Base-by-base conservation (phyloP, 2,888 invertebrate species). In the Ommatoiulus sabulosus region DNA sequence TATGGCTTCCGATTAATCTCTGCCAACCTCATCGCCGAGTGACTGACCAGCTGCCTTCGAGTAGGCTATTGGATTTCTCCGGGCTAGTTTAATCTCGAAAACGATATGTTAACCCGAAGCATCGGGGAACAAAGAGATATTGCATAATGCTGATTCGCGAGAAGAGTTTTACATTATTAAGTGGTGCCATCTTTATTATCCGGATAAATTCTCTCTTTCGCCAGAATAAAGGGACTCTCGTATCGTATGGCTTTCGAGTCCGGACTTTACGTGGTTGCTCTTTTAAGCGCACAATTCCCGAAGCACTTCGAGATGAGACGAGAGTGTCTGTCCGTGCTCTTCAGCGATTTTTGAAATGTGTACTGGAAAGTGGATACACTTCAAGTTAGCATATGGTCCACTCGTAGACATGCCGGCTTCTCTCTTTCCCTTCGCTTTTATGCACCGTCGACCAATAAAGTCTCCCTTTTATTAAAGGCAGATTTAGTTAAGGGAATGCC, bases 331-430 rank as follows among this genome's bases (percentile, higher is more conserved):
- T 80, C 80, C 80, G 80, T 80, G 35, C 80, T 80, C 80, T 80
- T 80, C 80, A 80, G 80, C 80, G 80, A 80, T 80, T 80, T 35
- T 80, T 80, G 80, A 35, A 80, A 80, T 80, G 80, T 35, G 35
- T 35, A 35, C 35, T 35, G 35, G 12, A 35, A 80, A 35, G 35
- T 80, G 80, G 72, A 80, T 80, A 80, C 80, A 80, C 80, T 80
- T 80, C 12, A 80, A 80, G 80, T 80, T 80, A 80, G 80, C 80
- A 35, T 80, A 80, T 80, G 80, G 80, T 80, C 80, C 80, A 80
- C 80, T 80, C 80, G 35, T 80, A 80, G 12, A 5, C 3, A 72
- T 72, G 72, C 72, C 24, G 72, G 72, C 4, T 63, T 63, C 24
- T 80, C 35, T 24, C 35, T 35, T 80, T 80, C 10, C 57, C 8